Percentiles rank a stretch among this genome's conserved stretches.
Conservation (phyloP, 2,113 vertebrate species). For the Grammomys surdaster region DNA sequence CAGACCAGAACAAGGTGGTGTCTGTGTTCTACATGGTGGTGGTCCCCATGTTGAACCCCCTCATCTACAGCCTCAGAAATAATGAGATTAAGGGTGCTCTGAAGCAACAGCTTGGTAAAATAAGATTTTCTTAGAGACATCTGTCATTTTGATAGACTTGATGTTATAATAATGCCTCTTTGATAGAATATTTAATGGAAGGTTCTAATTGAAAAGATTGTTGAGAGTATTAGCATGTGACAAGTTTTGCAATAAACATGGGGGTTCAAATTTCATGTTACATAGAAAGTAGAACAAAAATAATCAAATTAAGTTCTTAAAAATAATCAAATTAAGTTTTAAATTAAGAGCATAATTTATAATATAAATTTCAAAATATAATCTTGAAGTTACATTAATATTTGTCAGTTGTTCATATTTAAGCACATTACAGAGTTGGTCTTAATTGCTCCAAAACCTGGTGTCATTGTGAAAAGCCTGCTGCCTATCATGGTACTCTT, state of each 20-base stretch:
- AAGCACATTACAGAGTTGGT: not conserved
- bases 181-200: not conserved
- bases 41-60: no score
- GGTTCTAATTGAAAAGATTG: not conserved
- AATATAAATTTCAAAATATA: not conserved
- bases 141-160: not conserved
- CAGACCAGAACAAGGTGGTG: no score
- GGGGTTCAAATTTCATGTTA: not conserved
- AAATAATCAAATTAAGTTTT: not conserved
- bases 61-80: no score
- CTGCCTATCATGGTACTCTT: no score
- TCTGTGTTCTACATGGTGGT: no score
- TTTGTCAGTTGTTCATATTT: not conserved
- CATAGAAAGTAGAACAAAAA: not conserved
- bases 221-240: not conserved
- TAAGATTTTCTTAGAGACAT: not conserved
- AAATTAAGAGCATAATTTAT: not conserved
- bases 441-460: not conserved
- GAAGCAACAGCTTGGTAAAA: not conserved
- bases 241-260: not conserved
- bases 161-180: not conserved
- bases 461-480: not conserved
- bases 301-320: not conserved
- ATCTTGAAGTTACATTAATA: not conserved
- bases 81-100: no score